Base-by-base conservation (phyloP, 37 sponge, comb jelly and placozoan genomes). In the Aplysina aerophoba region DNA sequence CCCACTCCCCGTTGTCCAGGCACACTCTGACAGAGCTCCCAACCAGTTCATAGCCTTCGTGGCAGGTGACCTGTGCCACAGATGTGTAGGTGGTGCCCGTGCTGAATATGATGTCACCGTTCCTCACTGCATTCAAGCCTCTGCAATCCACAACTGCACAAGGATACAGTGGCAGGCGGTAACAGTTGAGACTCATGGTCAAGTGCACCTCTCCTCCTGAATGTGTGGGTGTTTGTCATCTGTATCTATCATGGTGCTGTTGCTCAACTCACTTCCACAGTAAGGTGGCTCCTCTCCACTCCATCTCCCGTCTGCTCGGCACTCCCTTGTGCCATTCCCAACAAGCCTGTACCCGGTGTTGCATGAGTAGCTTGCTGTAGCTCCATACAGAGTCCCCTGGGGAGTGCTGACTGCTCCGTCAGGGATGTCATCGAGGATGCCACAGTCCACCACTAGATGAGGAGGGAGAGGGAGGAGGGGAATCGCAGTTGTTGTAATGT, bases 21-120 rank as follows among this genome's bases (percentile, higher is more conserved):
- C 78, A 75, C 12, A 50, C 54, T 50, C 78, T 75, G 54, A 50
- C n/a, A n/a, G 44, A 24, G 20, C 44, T n/a, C 12, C 54, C 44
- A n/a, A 40, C 15, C 25, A 75, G 54, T 54, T 25, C 54, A 50
- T 75, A 75, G 20, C 78, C 78, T 40, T 30, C 37, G 25, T 75
- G 54, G 53, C 78, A 75, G 21, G 37, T 53, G 37, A 53, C 22
- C 53, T 40, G 24, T 40, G 78, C 78, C 16, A 75, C 78, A 36
- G 78, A 75, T 5, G 24, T 36, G 78, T 53, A 75, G 1, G 78
- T 50, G 21, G 78, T 75, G 6, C 78, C 78, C 3, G 50, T 8
- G 41, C 78, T 75, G 25, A 41, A 75, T 75, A 50, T 41, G n/a
- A 75, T 1, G 37, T 75, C 78, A 25, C 78, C 78, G 41, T 36